Conservation (phyloP, 1,140 invertebrate genomes). For the Polyergus mexicanus region DNA sequence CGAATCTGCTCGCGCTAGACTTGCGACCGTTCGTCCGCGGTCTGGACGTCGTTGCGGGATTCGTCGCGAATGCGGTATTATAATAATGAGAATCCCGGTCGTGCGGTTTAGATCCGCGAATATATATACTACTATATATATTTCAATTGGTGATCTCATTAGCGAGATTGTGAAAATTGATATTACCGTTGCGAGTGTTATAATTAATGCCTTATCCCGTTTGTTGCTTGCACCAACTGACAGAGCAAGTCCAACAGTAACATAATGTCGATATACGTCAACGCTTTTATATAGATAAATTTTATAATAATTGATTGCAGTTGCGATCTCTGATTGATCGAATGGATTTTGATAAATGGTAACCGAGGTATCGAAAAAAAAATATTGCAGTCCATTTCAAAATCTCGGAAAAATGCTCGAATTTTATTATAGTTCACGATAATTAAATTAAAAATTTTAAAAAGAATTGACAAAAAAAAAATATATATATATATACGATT, state of each 20-base stretch:
- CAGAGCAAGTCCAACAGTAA: background rate
- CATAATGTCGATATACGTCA: slow-evolving; percentile 32
- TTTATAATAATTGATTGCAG: slow-evolving; percentile 44
- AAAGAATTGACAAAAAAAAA: background rate
- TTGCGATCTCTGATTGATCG: slow-evolving; percentile 15
- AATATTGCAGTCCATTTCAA: background rate
- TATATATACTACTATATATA: background rate
- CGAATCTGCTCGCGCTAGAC: slow-evolving; percentile 31
- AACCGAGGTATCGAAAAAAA: background rate
- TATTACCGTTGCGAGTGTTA: slow-evolving; percentile 39
- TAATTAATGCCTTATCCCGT: slow-evolving; percentile 30
- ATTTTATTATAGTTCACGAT: background rate
- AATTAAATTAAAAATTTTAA: background rate
- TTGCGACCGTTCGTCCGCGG: slow-evolving; percentile 13
- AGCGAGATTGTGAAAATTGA: slow-evolving; percentile 53
- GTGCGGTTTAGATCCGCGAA: slow-evolving; percentile 15
- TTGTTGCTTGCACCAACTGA: background rate
- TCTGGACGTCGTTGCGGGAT: background rate
- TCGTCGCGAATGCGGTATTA: background rate
- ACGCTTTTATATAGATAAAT: slow-evolving; percentile 28
- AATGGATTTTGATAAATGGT: slow-evolving; percentile 46
- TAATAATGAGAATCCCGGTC: slow-evolving; percentile 44
- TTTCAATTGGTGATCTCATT: slow-evolving; percentile 43
- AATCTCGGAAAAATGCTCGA: background rate
- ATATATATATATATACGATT: background rate